Evolutionary conservation across 2,797 vertebrate species (phyloP), one percentile per base, ranked within the genome.

Genomic region (Morelia viridis): DNA sequence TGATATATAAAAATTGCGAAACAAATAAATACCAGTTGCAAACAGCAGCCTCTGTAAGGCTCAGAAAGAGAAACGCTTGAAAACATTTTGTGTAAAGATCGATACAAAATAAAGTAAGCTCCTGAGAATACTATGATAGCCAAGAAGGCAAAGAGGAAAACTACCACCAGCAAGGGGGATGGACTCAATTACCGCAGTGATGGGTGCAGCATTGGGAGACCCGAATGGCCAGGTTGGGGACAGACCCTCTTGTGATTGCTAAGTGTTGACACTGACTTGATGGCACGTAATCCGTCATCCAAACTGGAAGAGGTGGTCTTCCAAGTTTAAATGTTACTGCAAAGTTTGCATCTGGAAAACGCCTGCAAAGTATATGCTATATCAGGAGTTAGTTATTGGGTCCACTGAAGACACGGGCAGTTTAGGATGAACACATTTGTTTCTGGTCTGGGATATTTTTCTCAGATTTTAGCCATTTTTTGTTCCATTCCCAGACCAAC

Each of bases 41-140:
- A 93, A 22, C 95, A 84, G 65, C 90, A 28, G 41, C 31, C 41
- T 35, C 3, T 26, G 3, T 94, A 92, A 0, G 95, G 94, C 96
- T 95, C 95, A 93, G 94, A 94, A 94, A 96, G 31, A 94, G 91
- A 89, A 1, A 94, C 58, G 91, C 53, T 64, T 96, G 96, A 96
- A 96, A 96, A 94, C 94, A 90, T 87, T 93, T 56, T 92, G 96
- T 92, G 96, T 96, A 96, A 97, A 96, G 94, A 97, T 96, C 96
- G 89, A 96, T 96, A 94, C 93, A n/a, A 92, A 87, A 80, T 94
- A 95, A 96, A 94, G 68, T 87, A 92, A 93, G 53, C 91, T 96
- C 68, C 68, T 35, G 31, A 41, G 71, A 41, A 76, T 76, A 22
- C 3, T 17, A 41, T 76, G 35, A 76, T 76, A 41, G 35, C 71